These are phyloP conservation scores for Calonectris borealis DNA, from an alignment of 2,113 vertebrate species.

Conservation along the genomic window DNA sequence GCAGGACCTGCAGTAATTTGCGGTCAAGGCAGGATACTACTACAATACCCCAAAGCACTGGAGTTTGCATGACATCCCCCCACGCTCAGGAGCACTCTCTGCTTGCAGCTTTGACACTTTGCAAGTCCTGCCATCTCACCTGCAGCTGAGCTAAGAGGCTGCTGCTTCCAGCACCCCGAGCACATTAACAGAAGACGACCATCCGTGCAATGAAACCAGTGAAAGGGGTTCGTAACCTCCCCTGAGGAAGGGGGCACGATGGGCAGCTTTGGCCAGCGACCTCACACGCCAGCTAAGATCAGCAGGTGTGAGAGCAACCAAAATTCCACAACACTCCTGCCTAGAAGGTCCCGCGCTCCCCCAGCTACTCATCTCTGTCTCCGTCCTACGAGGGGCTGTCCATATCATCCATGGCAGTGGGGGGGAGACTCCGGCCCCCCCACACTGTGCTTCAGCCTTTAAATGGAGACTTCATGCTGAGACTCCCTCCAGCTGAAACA, in stretches of 20 bases:
- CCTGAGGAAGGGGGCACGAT: accelerated
- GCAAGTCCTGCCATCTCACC: not conserved
- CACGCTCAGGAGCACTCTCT: not conserved
- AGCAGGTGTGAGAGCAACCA: not conserved
- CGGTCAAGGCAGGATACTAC: accelerated
- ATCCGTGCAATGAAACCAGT: accelerated
- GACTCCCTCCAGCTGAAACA: not conserved
- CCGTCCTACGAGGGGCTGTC: not conserved
- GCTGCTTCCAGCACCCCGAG: not conserved
- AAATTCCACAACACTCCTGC: not conserved
- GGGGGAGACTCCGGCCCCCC: accelerated
- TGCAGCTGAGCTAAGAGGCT: not conserved
- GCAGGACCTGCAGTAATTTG: not conserved
- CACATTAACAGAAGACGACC: not conserved
- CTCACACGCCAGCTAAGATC: not conserved
- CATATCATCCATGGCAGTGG: accelerated
- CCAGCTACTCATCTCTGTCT: not conserved
- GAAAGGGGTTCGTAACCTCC: not conserved
- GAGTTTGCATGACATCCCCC: not conserved
- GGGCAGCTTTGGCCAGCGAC: not conserved
- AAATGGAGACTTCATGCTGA: not conserved
- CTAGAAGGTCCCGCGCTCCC: not conserved
- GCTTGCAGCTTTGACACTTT: not conserved
- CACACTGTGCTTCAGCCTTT: not conserved
- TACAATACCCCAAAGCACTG: accelerated